These are phyloP conservation scores for Reticulitermes speratus DNA, from an alignment of 1,140 invertebrate genomes.

Conservation along the genomic window DNA sequence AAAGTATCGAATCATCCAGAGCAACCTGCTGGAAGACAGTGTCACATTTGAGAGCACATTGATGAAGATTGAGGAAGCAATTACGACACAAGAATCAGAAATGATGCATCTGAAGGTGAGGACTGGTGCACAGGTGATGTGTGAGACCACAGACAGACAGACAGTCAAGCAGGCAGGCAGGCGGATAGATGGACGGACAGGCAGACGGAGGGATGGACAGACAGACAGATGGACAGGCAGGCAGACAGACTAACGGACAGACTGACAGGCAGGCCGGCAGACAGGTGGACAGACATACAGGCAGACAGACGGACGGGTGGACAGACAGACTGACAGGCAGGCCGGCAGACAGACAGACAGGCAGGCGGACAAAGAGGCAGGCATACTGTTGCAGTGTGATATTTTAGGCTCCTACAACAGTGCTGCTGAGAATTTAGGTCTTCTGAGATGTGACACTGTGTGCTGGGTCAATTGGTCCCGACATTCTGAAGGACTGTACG, in stretches of 20 bases:
- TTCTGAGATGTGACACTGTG: too few species aligned
- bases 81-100: slow-evolving; percentile 66
- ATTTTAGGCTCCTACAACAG: too few species aligned
- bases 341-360: neutral
- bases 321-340: neutral
- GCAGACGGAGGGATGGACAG: too few species aligned
- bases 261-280: too few species aligned
- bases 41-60: slow-evolving; percentile 68
- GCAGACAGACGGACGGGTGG: neutral
- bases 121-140: neutral
- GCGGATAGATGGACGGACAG: too few species aligned
- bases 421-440: too few species aligned
- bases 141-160: neutral
- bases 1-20: slow-evolving; percentile 71
- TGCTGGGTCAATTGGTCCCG: too few species aligned
- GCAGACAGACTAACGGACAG: too few species aligned
- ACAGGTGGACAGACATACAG: neutral
- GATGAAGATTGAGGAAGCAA: slow-evolving; percentile 61
- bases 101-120: slow-evolving; percentile 64
- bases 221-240: neutral
- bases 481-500: too few species aligned
- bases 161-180: neutral
- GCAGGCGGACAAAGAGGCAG: too few species aligned
- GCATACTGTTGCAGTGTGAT: too few species aligned
- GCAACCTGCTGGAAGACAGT: slow-evolving; percentile 48